Conservation (phyloP, 2,797 vertebrate species). For the Oreochromis mossambicus region DNA sequence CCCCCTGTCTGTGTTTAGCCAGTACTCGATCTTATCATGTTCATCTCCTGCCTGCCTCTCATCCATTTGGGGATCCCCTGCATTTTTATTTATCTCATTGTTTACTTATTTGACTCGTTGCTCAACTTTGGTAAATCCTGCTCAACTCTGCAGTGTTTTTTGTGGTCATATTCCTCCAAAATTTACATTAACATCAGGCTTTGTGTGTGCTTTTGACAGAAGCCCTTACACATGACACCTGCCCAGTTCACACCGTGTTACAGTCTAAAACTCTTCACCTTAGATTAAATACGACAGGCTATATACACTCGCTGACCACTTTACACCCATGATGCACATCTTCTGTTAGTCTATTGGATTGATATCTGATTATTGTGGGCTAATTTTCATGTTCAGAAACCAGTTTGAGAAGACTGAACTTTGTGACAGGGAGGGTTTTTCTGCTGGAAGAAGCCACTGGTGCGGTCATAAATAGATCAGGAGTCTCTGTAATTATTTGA, state of each 20-base stretch:
- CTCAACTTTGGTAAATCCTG: rapidly evolving
- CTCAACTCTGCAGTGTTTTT: not conserved
- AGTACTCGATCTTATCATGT: not conserved
- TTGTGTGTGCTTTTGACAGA: not conserved
- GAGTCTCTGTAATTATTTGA: not conserved
- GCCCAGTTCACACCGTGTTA: not conserved
- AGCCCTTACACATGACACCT: not conserved
- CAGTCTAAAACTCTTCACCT: not conserved
- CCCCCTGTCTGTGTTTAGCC: not conserved
- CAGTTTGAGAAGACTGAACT: not conserved
- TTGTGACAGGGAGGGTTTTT: not conserved
- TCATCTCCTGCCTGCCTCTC: not conserved
- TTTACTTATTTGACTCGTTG: not conserved
- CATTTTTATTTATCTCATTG: not conserved
- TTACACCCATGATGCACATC: not conserved
- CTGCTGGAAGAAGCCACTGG: not conserved
- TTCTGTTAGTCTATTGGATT: not conserved
- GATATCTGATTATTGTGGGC: not conserved
- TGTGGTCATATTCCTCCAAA: not conserved
- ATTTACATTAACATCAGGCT: not conserved
- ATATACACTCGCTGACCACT: not conserved
- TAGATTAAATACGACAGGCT: not conserved
- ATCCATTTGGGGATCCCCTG: not conserved
- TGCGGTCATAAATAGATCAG: not conserved
- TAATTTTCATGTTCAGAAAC: not conserved